phyloP scores from a whole-genome alignment of 2,888 invertebrate species.

The Pammene fasciana region DNA sequence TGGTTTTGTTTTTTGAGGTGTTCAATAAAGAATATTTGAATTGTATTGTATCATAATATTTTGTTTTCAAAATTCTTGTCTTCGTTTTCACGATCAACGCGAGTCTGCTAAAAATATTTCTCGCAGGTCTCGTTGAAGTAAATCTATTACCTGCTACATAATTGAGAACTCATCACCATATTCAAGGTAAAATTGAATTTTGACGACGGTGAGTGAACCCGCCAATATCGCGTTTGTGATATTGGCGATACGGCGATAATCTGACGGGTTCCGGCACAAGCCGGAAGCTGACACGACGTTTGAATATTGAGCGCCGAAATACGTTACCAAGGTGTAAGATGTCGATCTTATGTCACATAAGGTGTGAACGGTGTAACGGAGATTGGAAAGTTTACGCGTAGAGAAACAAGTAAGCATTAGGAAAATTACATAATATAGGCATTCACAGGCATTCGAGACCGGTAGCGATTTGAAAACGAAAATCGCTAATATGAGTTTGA shows the following conservation, averaged over 20 bases:
- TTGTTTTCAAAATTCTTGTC: too few species aligned
- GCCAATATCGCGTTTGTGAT: neutral
- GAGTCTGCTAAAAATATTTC: too few species aligned
- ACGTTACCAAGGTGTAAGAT: constrained; percentile 3
- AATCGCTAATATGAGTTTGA: too few species aligned
- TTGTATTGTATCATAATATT: too few species aligned
- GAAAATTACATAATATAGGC: too few species aligned
- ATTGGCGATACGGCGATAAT: constrained; percentile 36
- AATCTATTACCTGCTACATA: neutral
- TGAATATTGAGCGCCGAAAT: constrained; percentile 38
- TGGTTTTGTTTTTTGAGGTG: too few species aligned
- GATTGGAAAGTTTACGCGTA: too few species aligned
- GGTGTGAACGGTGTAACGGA: neutral
- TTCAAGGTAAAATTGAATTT: constrained; percentile 17
- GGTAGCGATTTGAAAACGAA: too few species aligned
- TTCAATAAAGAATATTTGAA: too few species aligned
- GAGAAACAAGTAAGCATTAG: too few species aligned
- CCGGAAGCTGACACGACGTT: constrained; percentile 31
- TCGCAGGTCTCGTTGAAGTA: neutral
- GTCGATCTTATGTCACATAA: neutral
- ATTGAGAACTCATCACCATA: constrained; percentile 6
- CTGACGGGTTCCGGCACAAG: constrained; percentile 25
- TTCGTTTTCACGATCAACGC: too few species aligned
- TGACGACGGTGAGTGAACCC: constrained; percentile 23
- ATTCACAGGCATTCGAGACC: too few species aligned